These are phyloP conservation scores for Trachurus trachurus DNA, from an alignment of 2,797 vertebrate genomes.

Conservation along the genomic window DNA sequence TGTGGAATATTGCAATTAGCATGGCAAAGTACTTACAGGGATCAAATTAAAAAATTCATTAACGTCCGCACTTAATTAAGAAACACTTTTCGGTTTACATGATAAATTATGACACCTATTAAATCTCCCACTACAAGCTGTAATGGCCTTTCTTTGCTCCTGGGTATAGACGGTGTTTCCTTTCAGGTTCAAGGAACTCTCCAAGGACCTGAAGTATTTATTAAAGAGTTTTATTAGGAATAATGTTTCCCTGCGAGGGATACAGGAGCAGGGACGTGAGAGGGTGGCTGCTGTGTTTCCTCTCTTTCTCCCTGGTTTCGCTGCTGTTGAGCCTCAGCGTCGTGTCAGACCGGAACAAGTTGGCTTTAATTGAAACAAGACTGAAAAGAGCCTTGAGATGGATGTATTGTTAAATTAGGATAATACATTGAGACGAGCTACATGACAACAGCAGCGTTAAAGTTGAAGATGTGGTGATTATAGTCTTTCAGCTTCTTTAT, in stretches of 20 bases:
- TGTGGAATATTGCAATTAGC: constrained; percentile 99
- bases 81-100: constrained; percentile 99
- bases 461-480: constrained; percentile 22
- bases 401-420: constrained; percentile 50
- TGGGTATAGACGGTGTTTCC: constrained; percentile 90
- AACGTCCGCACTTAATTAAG: constrained; percentile 99
- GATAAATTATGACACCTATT: constrained; percentile 99
- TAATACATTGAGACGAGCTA: constrained; percentile 16
- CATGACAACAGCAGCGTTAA: constrained; percentile 26
- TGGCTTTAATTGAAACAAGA: constrained; percentile 80
- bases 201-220: constrained; percentile 85
- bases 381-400: constrained; percentile 45
- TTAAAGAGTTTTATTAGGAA: constrained; percentile 88
- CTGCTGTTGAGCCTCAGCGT: constrained; percentile 43
- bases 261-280: constrained; percentile 36
- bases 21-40: constrained; percentile 99
- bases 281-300: neutral
- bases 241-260: constrained; percentile 79
- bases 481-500: constrained; percentile 31
- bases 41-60: constrained; percentile 99
- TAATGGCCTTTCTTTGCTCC: constrained; percentile 97
- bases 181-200: constrained; percentile 90
- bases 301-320: neutral
- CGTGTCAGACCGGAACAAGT: constrained; percentile 42
- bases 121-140: constrained; percentile 96